Evolutionary conservation across 2,888 invertebrate genomes (phyloP).

Genomic region (Gymnoscelis rufifasciata): DNA sequence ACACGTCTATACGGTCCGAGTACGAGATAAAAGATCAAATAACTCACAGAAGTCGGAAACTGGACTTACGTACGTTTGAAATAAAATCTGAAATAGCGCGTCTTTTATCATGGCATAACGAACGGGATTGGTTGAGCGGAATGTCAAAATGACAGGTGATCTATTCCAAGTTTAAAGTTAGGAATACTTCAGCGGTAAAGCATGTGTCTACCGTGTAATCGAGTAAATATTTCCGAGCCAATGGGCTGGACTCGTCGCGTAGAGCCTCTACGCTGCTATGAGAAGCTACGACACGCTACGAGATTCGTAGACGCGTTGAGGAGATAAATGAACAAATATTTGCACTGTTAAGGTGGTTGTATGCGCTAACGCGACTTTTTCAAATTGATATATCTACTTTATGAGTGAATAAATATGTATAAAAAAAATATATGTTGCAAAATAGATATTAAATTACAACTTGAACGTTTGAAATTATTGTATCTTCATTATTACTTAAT

Average conservation of each 20-base stretch:
- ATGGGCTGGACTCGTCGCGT: conserved; percentile 54
- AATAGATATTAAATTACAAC: too few species aligned
- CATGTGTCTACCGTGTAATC: conserved; percentile 70
- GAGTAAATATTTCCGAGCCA: conserved; percentile 68
- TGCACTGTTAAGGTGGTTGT: not conserved
- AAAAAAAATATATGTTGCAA: too few species aligned
- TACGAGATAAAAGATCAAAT: conserved; percentile 51
- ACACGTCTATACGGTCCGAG: conserved; percentile 52
- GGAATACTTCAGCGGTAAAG: conserved; percentile 51
- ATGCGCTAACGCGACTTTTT: not conserved
- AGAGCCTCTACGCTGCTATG: conserved; percentile 49
- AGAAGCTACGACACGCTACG: conserved; percentile 39
- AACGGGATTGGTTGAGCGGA: not conserved
- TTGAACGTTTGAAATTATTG: too few species aligned
- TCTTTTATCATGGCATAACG: not conserved
- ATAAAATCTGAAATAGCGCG: conserved; percentile 21
- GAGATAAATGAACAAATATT: not conserved
- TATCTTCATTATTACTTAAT: too few species aligned
- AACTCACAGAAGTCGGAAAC: conserved; percentile 43
- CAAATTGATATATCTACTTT: too few species aligned
- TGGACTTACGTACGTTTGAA: conserved; percentile 24
- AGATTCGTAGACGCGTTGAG: conserved; percentile 34
- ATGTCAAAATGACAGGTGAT: conserved; percentile 11
- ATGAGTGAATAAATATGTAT: too few species aligned
- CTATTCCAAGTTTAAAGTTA: conserved; percentile 27